phyloP scores from a whole-genome alignment of 2,888 invertebrate species.

The Augiades crinisus region DNA sequence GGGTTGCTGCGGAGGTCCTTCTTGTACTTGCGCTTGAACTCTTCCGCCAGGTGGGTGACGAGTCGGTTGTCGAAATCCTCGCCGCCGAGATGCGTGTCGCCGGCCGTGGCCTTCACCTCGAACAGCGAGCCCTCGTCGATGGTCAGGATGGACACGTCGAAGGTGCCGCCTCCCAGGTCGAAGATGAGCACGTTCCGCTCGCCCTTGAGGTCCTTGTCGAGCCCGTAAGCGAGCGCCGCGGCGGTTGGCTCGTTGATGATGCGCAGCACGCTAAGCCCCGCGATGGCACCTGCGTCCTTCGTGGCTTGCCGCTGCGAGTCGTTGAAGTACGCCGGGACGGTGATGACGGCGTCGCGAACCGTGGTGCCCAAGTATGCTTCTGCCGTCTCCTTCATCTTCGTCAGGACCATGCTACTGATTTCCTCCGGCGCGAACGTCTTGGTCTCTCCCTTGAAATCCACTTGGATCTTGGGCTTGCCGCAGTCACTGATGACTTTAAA shows the following conservation, averaged over 20 bases:
- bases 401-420: conserved; percentile 85
- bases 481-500: conserved; percentile 86
- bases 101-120: conserved; percentile 91
- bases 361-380: conserved; percentile 85
- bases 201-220: conserved; percentile 84
- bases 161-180: conserved; percentile 85
- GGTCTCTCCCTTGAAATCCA: conserved; percentile 83
- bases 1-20: conserved; percentile 85
- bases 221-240: conserved; percentile 87
- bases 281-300: conserved; percentile 90
- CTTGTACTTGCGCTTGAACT: conserved; percentile 86
- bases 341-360: conserved; percentile 88
- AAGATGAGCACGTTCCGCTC: conserved; percentile 84
- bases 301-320: conserved; percentile 89
- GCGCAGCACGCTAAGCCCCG: conserved; percentile 89
- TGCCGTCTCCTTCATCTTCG: conserved; percentile 83
- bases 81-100: conserved; percentile 92
- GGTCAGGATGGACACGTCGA: conserved; percentile 91
- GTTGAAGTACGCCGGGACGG: conserved; percentile 91
- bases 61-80: conserved; percentile 86
- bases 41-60: conserved; percentile 84
- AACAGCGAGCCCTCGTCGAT: conserved; percentile 90
- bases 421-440: conserved; percentile 86
- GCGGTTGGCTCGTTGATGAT: conserved; percentile 93
- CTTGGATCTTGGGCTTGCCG: conserved; percentile 85